phyloP scores from a whole-genome alignment of 2,888 invertebrate species.

The Odontocerum albicorne region DNA sequence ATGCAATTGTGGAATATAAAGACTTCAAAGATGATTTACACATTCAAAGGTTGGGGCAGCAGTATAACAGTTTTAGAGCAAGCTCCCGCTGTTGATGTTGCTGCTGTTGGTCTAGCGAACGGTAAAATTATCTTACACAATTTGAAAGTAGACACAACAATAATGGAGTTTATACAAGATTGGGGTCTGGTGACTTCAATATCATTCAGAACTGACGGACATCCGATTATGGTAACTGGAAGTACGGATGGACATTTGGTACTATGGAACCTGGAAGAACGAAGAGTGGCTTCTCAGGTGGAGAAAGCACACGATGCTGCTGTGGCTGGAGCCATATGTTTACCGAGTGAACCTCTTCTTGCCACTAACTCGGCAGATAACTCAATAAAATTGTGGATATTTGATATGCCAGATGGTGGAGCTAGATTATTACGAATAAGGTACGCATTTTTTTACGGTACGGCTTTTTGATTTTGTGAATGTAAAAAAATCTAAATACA shows the following conservation, averaged over 20 bases:
- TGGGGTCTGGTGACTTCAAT: constrained; percentile 87
- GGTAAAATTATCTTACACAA: constrained; percentile 88
- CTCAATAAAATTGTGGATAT: constrained; percentile 86
- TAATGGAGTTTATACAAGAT: constrained; percentile 88
- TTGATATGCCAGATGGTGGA: constrained; percentile 91
- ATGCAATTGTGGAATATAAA: constrained; percentile 91
- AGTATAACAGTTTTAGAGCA: constrained; percentile 77
- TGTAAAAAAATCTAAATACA: no score
- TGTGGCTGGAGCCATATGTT: constrained; percentile 79
- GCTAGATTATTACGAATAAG: constrained; percentile 77
- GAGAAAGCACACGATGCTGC: constrained; percentile 73
- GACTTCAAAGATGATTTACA: constrained; percentile 72
- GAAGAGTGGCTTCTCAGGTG: constrained; percentile 77
- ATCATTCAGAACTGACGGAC: constrained; percentile 83
- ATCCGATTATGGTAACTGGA: constrained; percentile 84
- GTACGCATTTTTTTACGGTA: constrained; percentile 43
- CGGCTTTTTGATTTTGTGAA: no score
- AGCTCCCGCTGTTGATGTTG: constrained; percentile 90
- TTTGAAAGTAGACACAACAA: constrained; percentile 76
- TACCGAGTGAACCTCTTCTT: constrained; percentile 87
- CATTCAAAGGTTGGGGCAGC: constrained; percentile 74
- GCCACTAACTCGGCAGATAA: constrained; percentile 94
- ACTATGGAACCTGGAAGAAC: constrained; percentile 90
- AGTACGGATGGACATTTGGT: constrained; percentile 83
- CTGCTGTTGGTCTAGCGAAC: constrained; percentile 81